Evolutionary conservation across 2,797 vertebrate genomes (phyloP), one percentile per base, ranked within the genome.

Genomic region (Schizothorax lantsangensis): DNA sequence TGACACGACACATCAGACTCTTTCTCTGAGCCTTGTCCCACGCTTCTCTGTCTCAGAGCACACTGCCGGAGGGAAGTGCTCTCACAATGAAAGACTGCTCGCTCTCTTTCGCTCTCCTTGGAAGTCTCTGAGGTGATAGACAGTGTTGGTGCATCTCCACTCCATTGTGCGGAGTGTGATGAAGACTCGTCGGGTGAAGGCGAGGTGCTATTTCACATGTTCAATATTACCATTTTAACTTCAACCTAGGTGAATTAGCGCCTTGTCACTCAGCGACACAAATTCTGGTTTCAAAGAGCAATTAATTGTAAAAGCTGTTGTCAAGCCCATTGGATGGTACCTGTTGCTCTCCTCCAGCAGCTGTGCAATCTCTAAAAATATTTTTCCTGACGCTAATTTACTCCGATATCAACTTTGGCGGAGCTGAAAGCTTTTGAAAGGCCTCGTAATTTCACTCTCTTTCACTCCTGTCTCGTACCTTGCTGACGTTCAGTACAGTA

Each of bases 301-400:
- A 97, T 97, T 97, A 97, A 96, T 96, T 96, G 95, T 97, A 97
- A 97, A 97, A 97, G 96, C 96, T 94, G 95, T 95, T 97, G 97
- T 97, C 96, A 96, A 97, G 92, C 95, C 71, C 95, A 94, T 93
- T 95, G 95, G 96, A 95, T 79, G 88, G 89, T 95, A 97, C 97
- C 96, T 97, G 97, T 97, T 96, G 96, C 95, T 94, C 93, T 94
- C 92, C 86, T 93, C 93, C 92, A 92, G 95, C 97, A 96, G 95
- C 95, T 96, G 92, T 93, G 94, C 91, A 88, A 84, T 92, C 93
- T 94, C 94, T 94, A 94, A 95, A 95, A 94, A 94, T 94, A 95
- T 93, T 93, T 92, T 82, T 89, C 90, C 88, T 89, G 88, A 86
- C 81, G 47, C 92, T 95, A 94, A 95, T 95, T 95, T 91, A 90